Evolutionary conservation across 2,113 vertebrate genomes (phyloP).

Genomic region (Scomber colias): DNA sequence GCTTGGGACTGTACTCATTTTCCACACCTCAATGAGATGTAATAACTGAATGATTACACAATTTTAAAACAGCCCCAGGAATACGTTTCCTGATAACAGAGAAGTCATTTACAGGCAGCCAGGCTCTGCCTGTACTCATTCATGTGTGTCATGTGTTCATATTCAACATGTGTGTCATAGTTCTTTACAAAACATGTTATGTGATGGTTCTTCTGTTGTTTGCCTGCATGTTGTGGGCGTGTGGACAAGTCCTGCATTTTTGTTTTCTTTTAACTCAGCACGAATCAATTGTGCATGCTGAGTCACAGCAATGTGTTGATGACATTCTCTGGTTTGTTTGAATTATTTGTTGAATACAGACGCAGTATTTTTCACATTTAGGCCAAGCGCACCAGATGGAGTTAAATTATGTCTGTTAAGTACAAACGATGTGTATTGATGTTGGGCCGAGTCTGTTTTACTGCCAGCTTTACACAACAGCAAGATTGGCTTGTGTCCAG

Average conservation of each 20-base stretch:
- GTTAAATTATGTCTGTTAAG: constrained; percentile 20
- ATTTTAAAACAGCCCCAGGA: too few relatives aligned
- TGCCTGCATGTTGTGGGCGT: neutral
- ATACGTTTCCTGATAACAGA: too few relatives aligned
- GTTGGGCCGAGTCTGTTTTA: neutral
- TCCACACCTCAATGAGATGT: too few relatives aligned
- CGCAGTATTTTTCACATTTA: neutral
- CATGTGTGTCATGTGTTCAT: neutral
- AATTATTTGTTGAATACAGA: constrained; percentile 29
- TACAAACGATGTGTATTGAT: neutral
- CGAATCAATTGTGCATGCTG: neutral
- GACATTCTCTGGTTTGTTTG: constrained; percentile 1
- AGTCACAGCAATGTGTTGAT: constrained; percentile 34
- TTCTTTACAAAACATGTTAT: neutral
- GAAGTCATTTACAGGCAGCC: too few relatives aligned
- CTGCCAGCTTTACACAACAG: constrained; percentile 2
- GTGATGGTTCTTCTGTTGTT: neutral
- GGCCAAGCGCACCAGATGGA: constrained; percentile 9
- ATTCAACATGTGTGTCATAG: neutral
- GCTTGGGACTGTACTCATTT: too few relatives aligned
- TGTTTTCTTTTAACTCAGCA: constrained; percentile 25
- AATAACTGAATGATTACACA: too few relatives aligned
- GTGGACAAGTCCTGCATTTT: neutral
- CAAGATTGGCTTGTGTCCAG: constrained; percentile 17
- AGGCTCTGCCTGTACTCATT: too few relatives aligned